phyloP scores from a whole-genome alignment of 2,113 vertebrate species.

The Atractosteus spatula region DNA sequence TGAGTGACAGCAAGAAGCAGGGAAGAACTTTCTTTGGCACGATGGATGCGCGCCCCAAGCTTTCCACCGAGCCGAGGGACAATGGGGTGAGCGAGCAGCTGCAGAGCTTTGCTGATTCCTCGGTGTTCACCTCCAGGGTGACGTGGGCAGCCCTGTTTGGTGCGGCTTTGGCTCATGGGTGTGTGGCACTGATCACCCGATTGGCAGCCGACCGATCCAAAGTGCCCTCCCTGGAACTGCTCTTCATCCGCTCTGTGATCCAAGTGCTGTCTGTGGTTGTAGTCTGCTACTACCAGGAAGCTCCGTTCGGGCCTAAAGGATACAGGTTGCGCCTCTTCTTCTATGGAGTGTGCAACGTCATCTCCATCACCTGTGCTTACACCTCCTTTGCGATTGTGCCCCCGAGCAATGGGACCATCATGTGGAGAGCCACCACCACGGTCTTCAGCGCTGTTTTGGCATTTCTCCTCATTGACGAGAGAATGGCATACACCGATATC shows the following conservation, averaged over 20 bases:
- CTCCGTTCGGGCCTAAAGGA: slow-evolving; percentile 90
- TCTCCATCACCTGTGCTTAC: slow-evolving; percentile 97
- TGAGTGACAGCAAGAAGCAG: slow-evolving; percentile 68
- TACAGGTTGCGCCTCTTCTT: slow-evolving; percentile 89
- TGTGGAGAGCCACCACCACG: slow-evolving; percentile 96
- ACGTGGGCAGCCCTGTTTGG: slow-evolving; percentile 91
- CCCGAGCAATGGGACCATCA: slow-evolving; percentile 92
- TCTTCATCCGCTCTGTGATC: slow-evolving; percentile 94
- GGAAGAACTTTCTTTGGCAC: slow-evolving; percentile 86
- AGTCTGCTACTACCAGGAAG: slow-evolving; percentile 87
- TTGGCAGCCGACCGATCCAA: slow-evolving; percentile 90
- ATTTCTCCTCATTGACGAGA: slow-evolving; percentile 90
- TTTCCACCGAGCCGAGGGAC: slow-evolving; percentile 56
- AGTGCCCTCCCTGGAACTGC: slow-evolving; percentile 93
- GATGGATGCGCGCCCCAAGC: slow-evolving; percentile 68
- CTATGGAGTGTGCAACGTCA: slow-evolving; percentile 93
- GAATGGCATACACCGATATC: slow-evolving; percentile 81
- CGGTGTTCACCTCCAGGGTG: slow-evolving; percentile 78
- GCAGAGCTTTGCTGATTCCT: slow-evolving; percentile 79
- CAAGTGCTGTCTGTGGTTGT: slow-evolving; percentile 87
- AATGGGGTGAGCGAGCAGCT: slow-evolving; percentile 68
- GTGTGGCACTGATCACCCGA: slow-evolving; percentile 90
- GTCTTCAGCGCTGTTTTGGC: slow-evolving; percentile 92
- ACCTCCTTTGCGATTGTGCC: slow-evolving; percentile 97
- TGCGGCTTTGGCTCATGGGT: slow-evolving; percentile 89